Percentiles rank a stretch among this genome's conserved stretches.
Evolutionary conservation across 2,113 vertebrate genomes (phyloP).

Genomic region (Lethenteron reissneri): DNA sequence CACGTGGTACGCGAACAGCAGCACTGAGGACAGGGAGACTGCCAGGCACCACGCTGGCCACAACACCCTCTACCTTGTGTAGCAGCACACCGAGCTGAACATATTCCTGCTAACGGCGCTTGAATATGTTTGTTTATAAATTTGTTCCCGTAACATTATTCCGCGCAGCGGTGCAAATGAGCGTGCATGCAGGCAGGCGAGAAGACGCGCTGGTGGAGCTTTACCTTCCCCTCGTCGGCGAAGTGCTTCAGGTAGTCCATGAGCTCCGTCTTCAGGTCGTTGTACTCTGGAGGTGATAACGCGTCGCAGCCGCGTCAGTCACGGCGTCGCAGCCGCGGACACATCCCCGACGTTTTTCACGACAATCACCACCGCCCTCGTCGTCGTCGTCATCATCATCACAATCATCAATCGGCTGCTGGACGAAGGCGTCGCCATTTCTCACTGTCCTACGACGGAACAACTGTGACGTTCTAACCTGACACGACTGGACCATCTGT

Average conservation of each 20-base stretch:
- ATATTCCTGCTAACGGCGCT: neutral
- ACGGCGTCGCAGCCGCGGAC: no score
- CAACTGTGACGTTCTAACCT: no score
- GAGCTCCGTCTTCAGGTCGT: conserved; percentile 56
- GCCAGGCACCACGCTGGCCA: neutral
- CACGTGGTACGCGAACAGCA: no score
- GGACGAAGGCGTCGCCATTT: no score
- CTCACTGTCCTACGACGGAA: no score
- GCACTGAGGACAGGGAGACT: no score
- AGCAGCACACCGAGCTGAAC: neutral
- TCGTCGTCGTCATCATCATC: no score
- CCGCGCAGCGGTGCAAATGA: neutral
- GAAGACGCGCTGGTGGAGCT: neutral
- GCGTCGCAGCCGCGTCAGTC: no score
- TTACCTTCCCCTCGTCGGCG: conserved; percentile 66
- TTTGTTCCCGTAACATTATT: conserved; percentile 7
- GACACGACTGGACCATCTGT: no score
- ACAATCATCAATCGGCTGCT: no score
- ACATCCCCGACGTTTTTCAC: no score
- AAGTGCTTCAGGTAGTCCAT: conserved; percentile 52
- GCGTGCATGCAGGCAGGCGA: neutral
- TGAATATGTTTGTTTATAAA: neutral
- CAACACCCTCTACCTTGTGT: neutral
- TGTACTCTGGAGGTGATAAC: conserved; percentile 34
- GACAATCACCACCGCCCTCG: no score